These are phyloP conservation scores for Aphelenchoides besseyi DNA, from an alignment of 1,140 invertebrate species.

Conservation along the genomic window DNA sequence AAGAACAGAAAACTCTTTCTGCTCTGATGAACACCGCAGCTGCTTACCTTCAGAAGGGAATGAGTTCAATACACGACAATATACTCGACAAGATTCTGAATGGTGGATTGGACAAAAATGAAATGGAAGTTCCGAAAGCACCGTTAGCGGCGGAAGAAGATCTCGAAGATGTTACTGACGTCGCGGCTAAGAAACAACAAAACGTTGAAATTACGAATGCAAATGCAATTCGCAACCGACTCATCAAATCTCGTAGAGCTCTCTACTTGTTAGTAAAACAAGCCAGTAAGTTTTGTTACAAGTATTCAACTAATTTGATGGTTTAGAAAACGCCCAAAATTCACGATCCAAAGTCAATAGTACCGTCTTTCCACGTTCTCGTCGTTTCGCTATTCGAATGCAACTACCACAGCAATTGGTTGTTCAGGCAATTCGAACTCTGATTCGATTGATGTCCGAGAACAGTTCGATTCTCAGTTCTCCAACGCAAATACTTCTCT, in stretches of 20 bases:
- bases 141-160: constrained; percentile 22
- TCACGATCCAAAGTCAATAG: constrained; percentile 9
- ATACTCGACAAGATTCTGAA: constrained; percentile 3
- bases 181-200: constrained; percentile 10
- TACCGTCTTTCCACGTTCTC: constrained; percentile 1
- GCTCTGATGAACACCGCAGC: neutral
- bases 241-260: neutral
- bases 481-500: constrained; percentile 16
- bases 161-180: neutral
- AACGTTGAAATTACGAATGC: neutral
- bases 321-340: constrained; percentile 7
- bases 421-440: neutral
- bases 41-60: constrained; percentile 12
- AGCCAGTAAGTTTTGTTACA: neutral
- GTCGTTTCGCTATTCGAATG: constrained; percentile 13
- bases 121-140: neutral
- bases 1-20: constrained; percentile 6
- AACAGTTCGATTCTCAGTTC: neutral
- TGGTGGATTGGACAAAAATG: constrained; percentile 7
- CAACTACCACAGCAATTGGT: constrained; percentile 7
- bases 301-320: neutral
- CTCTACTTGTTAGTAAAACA: constrained; percentile 11
- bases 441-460: neutral
- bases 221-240: neutral
- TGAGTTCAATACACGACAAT: neutral